Base-by-base conservation (phyloP, 2,888 invertebrate genomes). In the Aporophyla lueneburgensis region DNA sequence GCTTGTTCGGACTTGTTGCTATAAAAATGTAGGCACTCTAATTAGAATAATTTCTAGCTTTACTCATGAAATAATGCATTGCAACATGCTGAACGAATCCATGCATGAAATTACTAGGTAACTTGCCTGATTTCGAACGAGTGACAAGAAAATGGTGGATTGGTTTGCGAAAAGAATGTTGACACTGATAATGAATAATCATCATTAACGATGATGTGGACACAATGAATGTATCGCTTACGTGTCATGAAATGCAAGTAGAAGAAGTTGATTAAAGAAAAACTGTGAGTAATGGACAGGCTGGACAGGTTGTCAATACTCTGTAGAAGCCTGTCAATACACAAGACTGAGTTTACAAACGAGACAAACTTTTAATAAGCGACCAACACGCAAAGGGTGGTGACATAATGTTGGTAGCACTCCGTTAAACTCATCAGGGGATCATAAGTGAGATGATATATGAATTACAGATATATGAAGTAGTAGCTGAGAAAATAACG, bases 41-140 rank as follows among this genome's bases (percentile, higher is more conserved):
- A 86, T 87, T 85, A 81, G 59, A 78, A 82, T 74, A 76, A 85
- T 77, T 56, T 58, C 80, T 84, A 84, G 73, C 54, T 84, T 68
- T 71, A 71, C 63, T 59, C 72, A 68, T 67, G 81, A 80, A 66
- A 81, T 71, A 68, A 71, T 80, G 80, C 69, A 72, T 61, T 68
- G 70, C 46, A 58, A 74, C 74, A 81, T 84, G 81, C 62, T 62
- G 72, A 72, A 71, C 54, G 65, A 76, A 73, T 67, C 14, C 63
- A 74, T 65, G 71, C 70, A 71, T 65, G 49, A 71, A 40, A 67
- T 66, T 67, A 56, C 69, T 33, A 65, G 67, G 62, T 73, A 67
- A 65, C 40, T 33, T 40, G 43, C 53, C 16, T 76, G 40, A 53
- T 59, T 61, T 51, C 40, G 40, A 27, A 49, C 16, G 24, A 76